These are phyloP conservation scores for Odocoileus hemionus DNA, from an alignment of 2,113 vertebrate species.

Conservation along the genomic window DNA sequence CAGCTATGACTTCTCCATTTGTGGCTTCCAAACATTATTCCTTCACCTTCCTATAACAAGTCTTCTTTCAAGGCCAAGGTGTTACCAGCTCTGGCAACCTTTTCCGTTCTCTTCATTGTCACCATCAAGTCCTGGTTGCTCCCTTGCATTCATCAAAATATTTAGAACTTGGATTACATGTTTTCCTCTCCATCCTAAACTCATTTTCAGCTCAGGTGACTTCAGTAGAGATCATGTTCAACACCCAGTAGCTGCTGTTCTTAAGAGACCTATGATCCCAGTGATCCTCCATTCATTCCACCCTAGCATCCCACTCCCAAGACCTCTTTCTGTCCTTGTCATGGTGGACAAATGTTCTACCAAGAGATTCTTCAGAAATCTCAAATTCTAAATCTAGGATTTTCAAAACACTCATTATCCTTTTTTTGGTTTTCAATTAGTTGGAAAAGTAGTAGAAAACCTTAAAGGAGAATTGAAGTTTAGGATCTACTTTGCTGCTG, in stretches of 20 bases:
- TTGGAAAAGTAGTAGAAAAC: not conserved
- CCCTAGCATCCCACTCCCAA: rapidly evolving
- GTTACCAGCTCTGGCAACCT: not conserved
- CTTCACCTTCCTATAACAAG: not conserved
- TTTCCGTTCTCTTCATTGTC: not conserved
- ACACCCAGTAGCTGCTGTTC: not conserved
- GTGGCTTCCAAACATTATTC: not conserved
- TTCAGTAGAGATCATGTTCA: not conserved
- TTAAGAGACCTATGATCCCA: not conserved
- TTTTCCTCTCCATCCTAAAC: not conserved
- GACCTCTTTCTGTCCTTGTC: not conserved
- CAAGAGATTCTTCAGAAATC: not conserved
- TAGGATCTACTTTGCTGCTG: not conserved
- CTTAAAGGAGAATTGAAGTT: not conserved
- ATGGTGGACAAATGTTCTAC: not conserved
- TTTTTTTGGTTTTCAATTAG: not conserved
- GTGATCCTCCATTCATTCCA: not conserved
- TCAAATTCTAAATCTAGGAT: not conserved
- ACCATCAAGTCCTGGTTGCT: not conserved
- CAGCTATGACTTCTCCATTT: not conserved
- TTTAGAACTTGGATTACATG: not conserved
- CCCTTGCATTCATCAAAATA: not conserved
- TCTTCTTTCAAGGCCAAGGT: not conserved
- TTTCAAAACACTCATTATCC: not conserved
- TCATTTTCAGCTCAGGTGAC: not conserved